These are phyloP conservation scores for Cricetomys ansorgei DNA, from an alignment of 2,113 vertebrate species.

Conservation along the genomic window DNA sequence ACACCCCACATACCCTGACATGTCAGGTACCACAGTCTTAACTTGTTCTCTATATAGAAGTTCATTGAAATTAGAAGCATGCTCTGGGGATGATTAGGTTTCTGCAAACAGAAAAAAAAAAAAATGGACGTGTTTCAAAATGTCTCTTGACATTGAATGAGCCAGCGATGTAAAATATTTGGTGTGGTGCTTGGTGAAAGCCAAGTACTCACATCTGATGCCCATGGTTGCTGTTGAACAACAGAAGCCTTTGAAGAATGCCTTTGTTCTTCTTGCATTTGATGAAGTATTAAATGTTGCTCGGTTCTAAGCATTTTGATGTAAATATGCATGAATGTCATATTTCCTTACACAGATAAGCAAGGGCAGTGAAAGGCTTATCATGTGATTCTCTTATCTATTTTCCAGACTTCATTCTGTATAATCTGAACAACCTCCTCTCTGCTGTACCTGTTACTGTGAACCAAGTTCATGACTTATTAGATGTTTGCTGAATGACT, in stretches of 20 bases:
- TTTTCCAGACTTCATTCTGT: not conserved
- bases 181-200: not conserved
- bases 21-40: not conserved
- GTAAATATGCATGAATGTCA: not conserved
- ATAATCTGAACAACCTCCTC: not conserved
- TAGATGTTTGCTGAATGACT: not conserved
- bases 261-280: constrained; percentile 11
- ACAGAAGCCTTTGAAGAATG: not conserved
- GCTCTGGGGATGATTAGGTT: not conserved
- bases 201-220: not conserved
- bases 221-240: not conserved
- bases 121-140: not conserved
- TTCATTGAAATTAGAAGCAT: not conserved
- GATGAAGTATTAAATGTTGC: not conserved
- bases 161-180: not conserved
- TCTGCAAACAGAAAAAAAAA: not conserved
- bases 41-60: not conserved
- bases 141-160: not conserved
- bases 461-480: not conserved
- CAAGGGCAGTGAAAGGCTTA: not conserved
- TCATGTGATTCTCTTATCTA: not conserved
- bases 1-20: not conserved
- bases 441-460: not conserved
- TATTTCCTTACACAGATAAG: not conserved
- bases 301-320: not conserved